Percentiles rank a stretch among this genome's conserved stretches.
These are phyloP conservation scores for Labia minor DNA, from an alignment of 2,888 invertebrate species.

Conservation along the genomic window DNA sequence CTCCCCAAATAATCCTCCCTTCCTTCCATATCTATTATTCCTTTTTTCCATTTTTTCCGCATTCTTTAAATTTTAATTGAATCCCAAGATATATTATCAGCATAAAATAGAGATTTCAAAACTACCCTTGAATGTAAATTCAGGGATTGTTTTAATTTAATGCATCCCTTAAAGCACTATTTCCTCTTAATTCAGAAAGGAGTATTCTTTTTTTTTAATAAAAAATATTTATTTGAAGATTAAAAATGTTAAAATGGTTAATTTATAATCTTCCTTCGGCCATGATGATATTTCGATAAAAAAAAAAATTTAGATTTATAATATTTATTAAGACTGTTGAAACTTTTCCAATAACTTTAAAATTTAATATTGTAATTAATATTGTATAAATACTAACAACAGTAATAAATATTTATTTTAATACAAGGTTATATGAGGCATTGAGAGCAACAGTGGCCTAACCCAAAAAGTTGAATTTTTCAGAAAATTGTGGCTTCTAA, in stretches of 20 bases:
- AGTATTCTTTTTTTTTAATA: neutral
- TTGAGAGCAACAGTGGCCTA: too few species aligned
- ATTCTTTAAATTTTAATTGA: neutral
- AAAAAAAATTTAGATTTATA: too few species aligned
- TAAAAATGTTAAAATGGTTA: neutral
- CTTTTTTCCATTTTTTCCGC: neutral
- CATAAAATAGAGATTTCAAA: constrained; percentile 4
- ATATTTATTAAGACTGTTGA: too few species aligned
- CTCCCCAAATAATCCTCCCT: neutral
- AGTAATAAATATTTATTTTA: too few species aligned
- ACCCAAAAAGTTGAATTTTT: too few species aligned
- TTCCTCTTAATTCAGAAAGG: neutral
- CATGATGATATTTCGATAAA: too few species aligned
- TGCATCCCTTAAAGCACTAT: neutral
- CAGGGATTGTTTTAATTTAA: constrained; percentile 8
- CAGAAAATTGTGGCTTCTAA: too few species aligned
- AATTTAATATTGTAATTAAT: too few species aligned
- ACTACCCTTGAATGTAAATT: neutral
- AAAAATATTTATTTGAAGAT: neutral
- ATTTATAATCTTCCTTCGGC: too few species aligned
- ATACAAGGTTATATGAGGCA: too few species aligned
- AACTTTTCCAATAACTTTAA: too few species aligned
- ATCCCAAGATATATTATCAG: neutral
- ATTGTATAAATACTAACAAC: too few species aligned
- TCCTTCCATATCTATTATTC: neutral